Evolutionary conservation across 2,113 vertebrate genomes (phyloP), one percentile per base, ranked within the genome.

Genomic region (Odocoileus hemionus): DNA sequence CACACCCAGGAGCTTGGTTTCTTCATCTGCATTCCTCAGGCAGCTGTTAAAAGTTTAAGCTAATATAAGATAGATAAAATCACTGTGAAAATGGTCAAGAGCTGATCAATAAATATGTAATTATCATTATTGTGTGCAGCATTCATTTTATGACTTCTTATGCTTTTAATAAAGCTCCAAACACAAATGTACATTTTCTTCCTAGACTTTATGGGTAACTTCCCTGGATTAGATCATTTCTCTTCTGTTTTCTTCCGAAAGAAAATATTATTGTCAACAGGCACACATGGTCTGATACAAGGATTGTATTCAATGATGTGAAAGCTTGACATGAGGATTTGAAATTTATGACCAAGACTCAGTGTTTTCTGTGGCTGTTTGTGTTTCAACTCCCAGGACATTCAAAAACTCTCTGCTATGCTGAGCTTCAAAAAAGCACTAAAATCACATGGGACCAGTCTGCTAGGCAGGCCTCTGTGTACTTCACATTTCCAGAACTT

Each of bases 281-380:
- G 60, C n/a, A 94, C 60, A 82, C 0, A 4, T 0, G 3, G 74
- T 28, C 78, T 57, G 39, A 70, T 84, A 52, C 11, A 96, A 96
- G 25, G 74, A 90, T 86, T 91, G 12, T 93, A 26, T 86, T 91
- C 57, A 39, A 4, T 86, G 36, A 92, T 30, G 21, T 96, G 95
- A 96, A 43, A 96, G 39, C 15, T 87, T 96, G 84, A 87, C n/a
- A 94, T 13, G 83, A 1, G 1, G 26, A 88, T 33, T 47, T 92
- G 23, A 95, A 97, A 89, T 92, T 91, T 95, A 60, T 78, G 96
- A 96, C 58, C 16, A 57, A 94, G 96, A 95, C 43, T 57, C 50
- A 39, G 4, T 78, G 82, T 30, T 97, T 93, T 60, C 70, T 0
- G 2, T n/a, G 36, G 33, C 6, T 93, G 19, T 54, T 95, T 82